Percentiles rank a stretch among this genome's conserved stretches.
phyloP scores from a whole-genome alignment of 2,888 invertebrate species.

The Phyllotreta cruciferae region DNA sequence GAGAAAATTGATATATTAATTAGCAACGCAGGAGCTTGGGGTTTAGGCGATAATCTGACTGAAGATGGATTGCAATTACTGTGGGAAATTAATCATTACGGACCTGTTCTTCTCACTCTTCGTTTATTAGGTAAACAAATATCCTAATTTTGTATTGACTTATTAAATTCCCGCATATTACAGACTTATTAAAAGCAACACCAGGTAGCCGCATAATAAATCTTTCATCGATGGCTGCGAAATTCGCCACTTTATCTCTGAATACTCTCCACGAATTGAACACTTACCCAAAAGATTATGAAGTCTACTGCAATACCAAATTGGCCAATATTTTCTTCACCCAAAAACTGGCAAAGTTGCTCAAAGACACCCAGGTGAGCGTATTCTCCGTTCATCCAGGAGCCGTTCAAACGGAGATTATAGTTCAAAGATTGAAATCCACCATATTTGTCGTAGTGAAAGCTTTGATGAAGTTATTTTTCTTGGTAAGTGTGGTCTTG shows the following conservation, averaged over 20 bases:
- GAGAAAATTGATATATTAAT: slow-evolving; percentile 68
- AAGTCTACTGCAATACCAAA: slow-evolving; percentile 44
- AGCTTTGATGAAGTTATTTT: background rate
- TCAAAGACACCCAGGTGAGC: slow-evolving; percentile 42
- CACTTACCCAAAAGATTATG: slow-evolving; percentile 26
- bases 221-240: slow-evolving; percentile 45
- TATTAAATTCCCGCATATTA: background rate
- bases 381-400: slow-evolving; percentile 50
- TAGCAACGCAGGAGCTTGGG: slow-evolving; percentile 70
- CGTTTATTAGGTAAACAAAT: slow-evolving; percentile 62
- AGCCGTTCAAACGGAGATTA: slow-evolving; percentile 38
- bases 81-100: slow-evolving; percentile 75
- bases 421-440: background rate
- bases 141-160: background rate
- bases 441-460: background rate
- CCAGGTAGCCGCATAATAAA: slow-evolving; percentile 47
- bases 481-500: background rate
- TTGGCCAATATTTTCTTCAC: slow-evolving; percentile 49
- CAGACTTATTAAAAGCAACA: slow-evolving; percentile 60
- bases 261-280: slow-evolving; percentile 36
- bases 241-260: slow-evolving; percentile 37
- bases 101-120: slow-evolving; percentile 73
- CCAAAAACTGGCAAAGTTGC: slow-evolving; percentile 42
- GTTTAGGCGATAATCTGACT: slow-evolving; percentile 60
- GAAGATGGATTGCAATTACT: slow-evolving; percentile 70